Percentiles rank a stretch among this genome's conserved stretches.
These are phyloP conservation scores for Pasiphila rectangulata DNA, from an alignment of 2,888 invertebrate genomes.

Conservation along the genomic window DNA sequence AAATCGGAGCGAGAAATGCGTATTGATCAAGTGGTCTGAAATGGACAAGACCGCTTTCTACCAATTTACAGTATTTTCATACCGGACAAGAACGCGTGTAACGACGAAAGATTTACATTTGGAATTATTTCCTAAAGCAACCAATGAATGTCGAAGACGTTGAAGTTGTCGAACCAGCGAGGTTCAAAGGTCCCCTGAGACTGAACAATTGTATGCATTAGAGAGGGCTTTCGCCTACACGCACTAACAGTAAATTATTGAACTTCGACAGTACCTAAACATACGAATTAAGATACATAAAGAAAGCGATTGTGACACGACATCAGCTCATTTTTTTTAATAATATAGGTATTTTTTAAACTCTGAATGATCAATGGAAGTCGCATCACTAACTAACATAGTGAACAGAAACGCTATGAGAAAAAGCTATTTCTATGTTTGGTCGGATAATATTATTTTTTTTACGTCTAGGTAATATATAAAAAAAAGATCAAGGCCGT, in stretches of 20 bases:
- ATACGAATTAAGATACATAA: background rate
- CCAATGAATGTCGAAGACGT: constrained; percentile 13
- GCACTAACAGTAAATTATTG: constrained; percentile 1
- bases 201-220: constrained; percentile 38
- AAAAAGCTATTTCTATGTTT: too few species aligned
- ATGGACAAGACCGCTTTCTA: constrained; percentile 15
- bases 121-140: constrained; percentile 13
- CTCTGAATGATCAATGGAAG: too few species aligned
- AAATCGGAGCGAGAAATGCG: constrained; percentile 13
- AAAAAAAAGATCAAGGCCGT: constrained; percentile 47
- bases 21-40: constrained; percentile 15
- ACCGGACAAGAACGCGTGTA: constrained; percentile 3
- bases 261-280: background rate
- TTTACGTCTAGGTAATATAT: too few species aligned
- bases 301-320: too few species aligned
- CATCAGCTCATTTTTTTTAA: too few species aligned
- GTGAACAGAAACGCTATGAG: too few species aligned
- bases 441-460: too few species aligned
- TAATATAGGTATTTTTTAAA: too few species aligned
- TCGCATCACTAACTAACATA: too few species aligned
- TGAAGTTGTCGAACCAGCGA: background rate
- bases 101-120: constrained; percentile 15
- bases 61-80: constrained; percentile 19
- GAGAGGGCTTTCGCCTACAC: constrained; percentile 4
- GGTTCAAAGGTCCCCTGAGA: constrained; percentile 52